phyloP scores from a whole-genome alignment of 2,113 vertebrate species.

The Oceanites oceanicus region DNA sequence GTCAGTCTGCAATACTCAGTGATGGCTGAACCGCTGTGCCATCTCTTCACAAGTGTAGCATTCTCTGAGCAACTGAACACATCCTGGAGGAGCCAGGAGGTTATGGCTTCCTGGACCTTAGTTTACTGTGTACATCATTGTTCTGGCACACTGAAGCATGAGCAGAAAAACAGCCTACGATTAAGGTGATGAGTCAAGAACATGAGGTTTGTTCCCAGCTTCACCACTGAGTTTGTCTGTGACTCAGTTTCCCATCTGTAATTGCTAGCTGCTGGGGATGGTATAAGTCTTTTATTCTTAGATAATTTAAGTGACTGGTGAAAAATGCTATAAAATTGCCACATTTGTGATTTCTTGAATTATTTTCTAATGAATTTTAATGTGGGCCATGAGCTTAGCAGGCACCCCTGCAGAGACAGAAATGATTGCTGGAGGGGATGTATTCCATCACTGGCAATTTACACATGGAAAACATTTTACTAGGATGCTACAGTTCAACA shows the following conservation, averaged over 20 bases:
- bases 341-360: background rate
- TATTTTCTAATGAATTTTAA: background rate
- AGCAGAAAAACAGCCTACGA: background rate
- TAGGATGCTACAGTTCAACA: background rate
- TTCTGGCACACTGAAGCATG: background rate
- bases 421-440: background rate
- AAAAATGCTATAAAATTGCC: background rate
- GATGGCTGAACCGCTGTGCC: background rate
- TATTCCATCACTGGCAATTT: background rate
- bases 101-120: background rate
- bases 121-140: background rate
- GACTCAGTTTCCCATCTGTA: background rate
- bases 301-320: background rate
- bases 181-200: background rate
- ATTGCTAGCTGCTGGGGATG: background rate
- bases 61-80: background rate
- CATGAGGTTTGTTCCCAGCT: background rate
- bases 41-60: background rate
- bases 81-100: background rate
- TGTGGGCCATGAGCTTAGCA: background rate
- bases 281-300: background rate
- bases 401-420: background rate
- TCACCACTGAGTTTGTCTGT: background rate
- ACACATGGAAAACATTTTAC: background rate
- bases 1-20: accelerated